These are phyloP conservation scores for Euphonia xanthogaster DNA, from an alignment of 2,797 vertebrate species.

Conservation along the genomic window DNA sequence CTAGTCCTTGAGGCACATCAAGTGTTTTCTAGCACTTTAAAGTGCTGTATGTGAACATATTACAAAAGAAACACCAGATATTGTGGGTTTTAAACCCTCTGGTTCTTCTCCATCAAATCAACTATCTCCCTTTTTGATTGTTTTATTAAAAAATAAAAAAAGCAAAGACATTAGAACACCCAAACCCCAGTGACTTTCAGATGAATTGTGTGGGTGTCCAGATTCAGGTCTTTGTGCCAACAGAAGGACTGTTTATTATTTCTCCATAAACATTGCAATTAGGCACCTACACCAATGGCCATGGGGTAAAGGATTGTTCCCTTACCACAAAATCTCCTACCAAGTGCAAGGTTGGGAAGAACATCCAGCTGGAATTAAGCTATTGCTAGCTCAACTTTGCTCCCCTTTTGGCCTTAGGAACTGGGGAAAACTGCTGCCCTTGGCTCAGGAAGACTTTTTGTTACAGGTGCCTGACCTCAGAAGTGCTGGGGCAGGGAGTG, in stretches of 20 bases:
- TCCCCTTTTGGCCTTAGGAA: not conserved
- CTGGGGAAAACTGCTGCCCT: not conserved
- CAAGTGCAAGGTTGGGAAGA: not conserved
- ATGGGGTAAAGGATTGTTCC: not conserved
- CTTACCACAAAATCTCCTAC: not conserved
- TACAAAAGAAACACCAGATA: not conserved
- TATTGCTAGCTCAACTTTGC: not conserved
- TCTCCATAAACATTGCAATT: not conserved
- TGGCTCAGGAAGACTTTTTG: not conserved
- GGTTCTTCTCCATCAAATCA: not conserved
- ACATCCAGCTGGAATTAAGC: not conserved
- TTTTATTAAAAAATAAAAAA: not conserved
- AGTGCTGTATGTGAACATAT: not conserved
- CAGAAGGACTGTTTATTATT: not conserved
- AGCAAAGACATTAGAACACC: too few relatives aligned
- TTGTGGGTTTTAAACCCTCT: not conserved
- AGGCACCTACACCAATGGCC: not conserved
- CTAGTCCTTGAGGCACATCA: not conserved
- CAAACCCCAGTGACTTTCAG: not conserved
- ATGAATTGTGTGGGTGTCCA: not conserved
- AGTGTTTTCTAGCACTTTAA: not conserved
- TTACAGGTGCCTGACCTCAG: not conserved
- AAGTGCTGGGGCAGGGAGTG: not conserved
- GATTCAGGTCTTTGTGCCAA: not conserved
- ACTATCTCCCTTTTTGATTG: not conserved